These are phyloP conservation scores for Nomia melanderi DNA, from an alignment of 1,140 invertebrate genomes.

Conservation along the genomic window DNA sequence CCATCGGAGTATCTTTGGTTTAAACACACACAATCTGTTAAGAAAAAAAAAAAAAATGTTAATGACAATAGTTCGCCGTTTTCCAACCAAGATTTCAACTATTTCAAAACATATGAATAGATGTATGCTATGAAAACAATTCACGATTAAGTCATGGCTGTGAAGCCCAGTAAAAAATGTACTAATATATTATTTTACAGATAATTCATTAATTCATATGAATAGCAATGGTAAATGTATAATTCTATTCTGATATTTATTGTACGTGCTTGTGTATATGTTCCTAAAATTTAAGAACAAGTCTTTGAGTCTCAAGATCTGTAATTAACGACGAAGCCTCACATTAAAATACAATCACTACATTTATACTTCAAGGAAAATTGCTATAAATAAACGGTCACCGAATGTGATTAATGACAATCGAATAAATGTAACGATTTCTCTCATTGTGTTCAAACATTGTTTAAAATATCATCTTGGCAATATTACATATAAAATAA, in stretches of 20 bases:
- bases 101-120: conserved; percentile 1
- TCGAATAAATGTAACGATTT: conserved; percentile 5
- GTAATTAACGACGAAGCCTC: conserved; percentile 43
- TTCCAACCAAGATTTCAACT: conserved; percentile 10
- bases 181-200: conserved; percentile 39
- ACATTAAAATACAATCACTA: conserved; percentile 26
- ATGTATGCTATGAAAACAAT: conserved; percentile 24
- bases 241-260: conserved; percentile 52
- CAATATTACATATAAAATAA: conserved; percentile 14
- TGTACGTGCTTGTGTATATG: conserved; percentile 47
- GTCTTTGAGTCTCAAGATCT: conserved; percentile 48
- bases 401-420: neutral
- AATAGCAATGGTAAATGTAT: conserved; percentile 46
- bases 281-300: conserved; percentile 44
- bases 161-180: conserved; percentile 34
- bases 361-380: conserved; percentile 9
- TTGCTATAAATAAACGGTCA: conserved; percentile 11
- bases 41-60: neutral
- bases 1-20: conserved; percentile 77
- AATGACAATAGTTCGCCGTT: conserved; percentile 4
- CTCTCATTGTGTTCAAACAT: neutral
- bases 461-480: neutral
- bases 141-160: neutral
- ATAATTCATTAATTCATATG: conserved; percentile 19
- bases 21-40: conserved; percentile 66